Conservation (phyloP, 1,140 invertebrate species). For the Frieseomelitta varia region DNA sequence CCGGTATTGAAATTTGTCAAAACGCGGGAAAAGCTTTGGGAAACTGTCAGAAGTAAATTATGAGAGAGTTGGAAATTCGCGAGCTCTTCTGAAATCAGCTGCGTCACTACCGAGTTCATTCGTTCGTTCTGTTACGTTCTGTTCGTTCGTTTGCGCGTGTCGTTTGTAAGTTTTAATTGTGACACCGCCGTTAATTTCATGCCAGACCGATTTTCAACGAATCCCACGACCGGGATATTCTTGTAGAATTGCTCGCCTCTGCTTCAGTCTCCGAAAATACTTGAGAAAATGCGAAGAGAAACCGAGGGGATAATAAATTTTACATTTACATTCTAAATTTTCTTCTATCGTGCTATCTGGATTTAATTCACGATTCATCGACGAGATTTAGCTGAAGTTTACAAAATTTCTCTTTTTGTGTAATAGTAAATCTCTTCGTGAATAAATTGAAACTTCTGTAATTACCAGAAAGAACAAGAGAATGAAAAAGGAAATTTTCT, state of each 20-base stretch:
- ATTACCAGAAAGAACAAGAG: too few relatives aligned
- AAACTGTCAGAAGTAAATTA: slow-evolving; percentile 19
- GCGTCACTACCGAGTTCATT: background rate
- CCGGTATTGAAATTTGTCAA: slow-evolving; percentile 18
- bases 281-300: background rate
- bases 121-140: background rate
- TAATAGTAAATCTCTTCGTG: too few relatives aligned
- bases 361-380: too few relatives aligned
- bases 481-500: too few relatives aligned
- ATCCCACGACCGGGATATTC: background rate
- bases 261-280: background rate
- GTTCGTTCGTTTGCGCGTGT: too few relatives aligned
- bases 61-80: background rate
- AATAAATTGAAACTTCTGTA: too few relatives aligned
- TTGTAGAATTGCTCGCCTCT: too few relatives aligned
- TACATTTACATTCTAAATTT: background rate
- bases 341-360: too few relatives aligned
- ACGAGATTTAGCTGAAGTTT: too few relatives aligned
- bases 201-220: background rate
- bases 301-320: background rate
- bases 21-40: background rate
- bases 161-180: slow-evolving; percentile 30
- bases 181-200: background rate
- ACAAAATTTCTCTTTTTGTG: too few relatives aligned
- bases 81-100: slow-evolving; percentile 28